Conservation (phyloP, 2,113 vertebrate species). For the Lanius collurio region DNA sequence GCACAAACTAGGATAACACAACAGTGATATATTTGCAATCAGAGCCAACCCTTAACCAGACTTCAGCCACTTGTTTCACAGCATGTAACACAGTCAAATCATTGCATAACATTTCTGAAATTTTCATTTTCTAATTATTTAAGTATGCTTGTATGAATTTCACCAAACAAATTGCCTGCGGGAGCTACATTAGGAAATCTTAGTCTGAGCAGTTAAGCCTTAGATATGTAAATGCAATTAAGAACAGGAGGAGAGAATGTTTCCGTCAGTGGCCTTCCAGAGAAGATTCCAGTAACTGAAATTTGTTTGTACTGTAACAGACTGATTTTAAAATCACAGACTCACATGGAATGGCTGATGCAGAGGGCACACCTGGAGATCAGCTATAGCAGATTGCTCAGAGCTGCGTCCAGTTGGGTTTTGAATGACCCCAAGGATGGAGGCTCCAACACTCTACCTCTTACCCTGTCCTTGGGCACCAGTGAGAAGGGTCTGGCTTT, state of each 20-base stretch:
- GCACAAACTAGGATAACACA: not conserved
- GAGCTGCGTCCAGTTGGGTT: not conserved
- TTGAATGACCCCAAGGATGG: not conserved
- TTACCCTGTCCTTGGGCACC: not conserved
- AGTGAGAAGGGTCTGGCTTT: not conserved
- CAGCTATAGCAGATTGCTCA: not conserved
- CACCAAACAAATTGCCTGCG: not conserved
- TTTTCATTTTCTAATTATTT: not conserved
- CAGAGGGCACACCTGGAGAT: not conserved
- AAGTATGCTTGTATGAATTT: not conserved
- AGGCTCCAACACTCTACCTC: not conserved
- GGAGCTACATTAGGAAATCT: not conserved
- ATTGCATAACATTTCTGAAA: not conserved
- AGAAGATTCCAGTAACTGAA: not conserved
- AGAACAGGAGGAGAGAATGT: not conserved
- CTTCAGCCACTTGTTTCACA: constrained; percentile 7
- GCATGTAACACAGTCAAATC: not conserved
- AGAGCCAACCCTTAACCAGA: not conserved
- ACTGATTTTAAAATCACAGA: not conserved
- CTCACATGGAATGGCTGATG: not conserved
- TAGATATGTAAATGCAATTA: constrained; percentile 6
- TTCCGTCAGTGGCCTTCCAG: not conserved
- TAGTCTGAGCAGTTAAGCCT: not conserved
- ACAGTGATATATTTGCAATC: not conserved
- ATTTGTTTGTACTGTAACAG: not conserved